Evolutionary conservation across 2,113 vertebrate species (phyloP), one percentile per base, ranked within the genome.

Genomic region (Todiramphus saurophagus): DNA sequence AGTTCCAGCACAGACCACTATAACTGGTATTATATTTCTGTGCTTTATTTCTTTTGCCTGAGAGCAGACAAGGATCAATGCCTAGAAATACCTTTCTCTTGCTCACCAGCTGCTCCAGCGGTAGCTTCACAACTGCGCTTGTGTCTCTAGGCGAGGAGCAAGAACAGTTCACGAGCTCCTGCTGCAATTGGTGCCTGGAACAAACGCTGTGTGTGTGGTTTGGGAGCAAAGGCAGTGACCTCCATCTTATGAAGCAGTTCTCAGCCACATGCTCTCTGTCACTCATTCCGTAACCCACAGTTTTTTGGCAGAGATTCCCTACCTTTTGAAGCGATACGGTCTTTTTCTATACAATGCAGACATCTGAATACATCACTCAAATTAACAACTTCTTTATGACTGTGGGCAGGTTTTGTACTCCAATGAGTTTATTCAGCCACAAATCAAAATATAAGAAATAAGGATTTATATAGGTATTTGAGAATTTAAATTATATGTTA

Each of bases 141-240:
- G 21, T 24, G 43, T 53, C 37, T 60, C 35, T 2, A 3, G 10
- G 51, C 3, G 1, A 60, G 60, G 53, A 66, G 44, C 1, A 13
- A 28, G 60, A 85, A 25, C 37, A 3, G 27, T 9, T 44, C 14
- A 2, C 9, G 1, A 13, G 50, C 58, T 72, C 73, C 64, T 21
- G 60, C 39, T 21, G 48, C 13, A 10, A 10, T 33, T 23, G 6
- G 28, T 2, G 12, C 55, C 60, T 11, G 37, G 4, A 12, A 28
- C 12, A 6, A 33, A 53, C 16, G 1, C 63, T 2, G 5, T 6
- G 1, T 5, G 1, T 5, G 31, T 12, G 33, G 44, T 23, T 23
- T 43, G 25, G 4, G 60, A 4, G 69, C 43, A 4, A 8, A 28
- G 37, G 35, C n/a, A 10, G 68, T 11, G 30, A 66, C 79, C 59